phyloP scores from a whole-genome alignment of 2,888 invertebrate genomes.

The Dorcus parallelipipedus region DNA sequence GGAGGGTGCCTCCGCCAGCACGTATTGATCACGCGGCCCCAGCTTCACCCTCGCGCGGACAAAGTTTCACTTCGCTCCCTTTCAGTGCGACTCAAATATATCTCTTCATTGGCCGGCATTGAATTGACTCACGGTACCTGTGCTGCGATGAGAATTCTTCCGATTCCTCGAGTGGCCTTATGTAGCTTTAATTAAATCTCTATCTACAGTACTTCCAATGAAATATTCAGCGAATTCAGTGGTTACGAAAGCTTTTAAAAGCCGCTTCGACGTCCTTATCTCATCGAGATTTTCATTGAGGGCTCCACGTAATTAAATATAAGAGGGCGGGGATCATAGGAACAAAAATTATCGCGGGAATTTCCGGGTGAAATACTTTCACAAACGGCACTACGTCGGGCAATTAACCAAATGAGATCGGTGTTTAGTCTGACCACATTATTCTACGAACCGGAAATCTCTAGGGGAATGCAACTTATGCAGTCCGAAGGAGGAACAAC shows the following conservation, averaged over 20 bases:
- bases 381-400: slow-evolving; percentile 22
- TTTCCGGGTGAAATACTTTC: too few species aligned
- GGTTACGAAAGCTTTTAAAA: slow-evolving; percentile 17
- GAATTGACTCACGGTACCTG: slow-evolving; percentile 23
- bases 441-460: slow-evolving; percentile 38
- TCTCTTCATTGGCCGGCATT: slow-evolving; percentile 33
- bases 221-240: slow-evolving; percentile 26
- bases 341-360: too few species aligned
- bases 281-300: slow-evolving; percentile 14
- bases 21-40: slow-evolving; percentile 37
- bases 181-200: slow-evolving; percentile 39
- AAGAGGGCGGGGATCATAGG: not conserved
- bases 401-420: slow-evolving; percentile 42
- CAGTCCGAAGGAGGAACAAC: slow-evolving; percentile 1
- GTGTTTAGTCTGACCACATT: slow-evolving; percentile 41
- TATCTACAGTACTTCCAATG: slow-evolving; percentile 30
- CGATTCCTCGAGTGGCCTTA: slow-evolving; percentile 32
- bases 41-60: slow-evolving; percentile 30
- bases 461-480: slow-evolving; percentile 25
- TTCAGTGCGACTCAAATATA: slow-evolving; percentile 35
- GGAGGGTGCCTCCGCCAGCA: slow-evolving; percentile 37
- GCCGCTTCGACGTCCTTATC: slow-evolving; percentile 20
- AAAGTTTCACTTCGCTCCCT: slow-evolving; percentile 39
- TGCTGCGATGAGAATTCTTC: slow-evolving; percentile 27
- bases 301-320: slow-evolving; percentile 16